These are phyloP conservation scores for Brachionus manjavacas DNA, from an alignment of 1,140 invertebrate genomes.

Conservation along the genomic window DNA sequence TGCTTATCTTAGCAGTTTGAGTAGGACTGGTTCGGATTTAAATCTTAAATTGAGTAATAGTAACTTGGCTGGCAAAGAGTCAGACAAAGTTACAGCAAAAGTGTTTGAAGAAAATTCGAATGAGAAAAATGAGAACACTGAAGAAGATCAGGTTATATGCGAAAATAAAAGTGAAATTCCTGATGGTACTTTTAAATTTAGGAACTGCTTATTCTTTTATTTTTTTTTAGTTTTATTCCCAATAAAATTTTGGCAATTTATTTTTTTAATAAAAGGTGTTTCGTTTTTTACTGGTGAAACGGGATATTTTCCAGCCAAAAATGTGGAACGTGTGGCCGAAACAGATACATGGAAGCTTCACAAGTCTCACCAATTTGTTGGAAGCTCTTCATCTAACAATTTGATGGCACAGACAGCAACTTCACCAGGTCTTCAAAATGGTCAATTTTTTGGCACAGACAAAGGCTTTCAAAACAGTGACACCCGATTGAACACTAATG, in stretches of 20 bases:
- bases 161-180: conserved; percentile 5
- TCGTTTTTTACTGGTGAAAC: conserved; percentile 35
- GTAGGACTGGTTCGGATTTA: not conserved
- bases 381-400: not conserved
- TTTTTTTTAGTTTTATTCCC: not conserved
- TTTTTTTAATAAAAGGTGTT: not conserved
- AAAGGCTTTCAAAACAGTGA: not conserved
- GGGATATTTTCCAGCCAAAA: conserved; percentile 22
- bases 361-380: conserved; percentile 6
- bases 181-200: not conserved
- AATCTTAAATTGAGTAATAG: not conserved
- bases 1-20: not conserved
- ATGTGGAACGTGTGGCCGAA: conserved; percentile 24
- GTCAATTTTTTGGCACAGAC: not conserved
- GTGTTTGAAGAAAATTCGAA: not conserved
- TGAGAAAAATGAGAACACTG: not conserved
- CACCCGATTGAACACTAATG: not conserved
- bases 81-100: not conserved
- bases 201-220: not conserved
- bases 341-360: conserved; percentile 35
- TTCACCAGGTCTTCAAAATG: not conserved
- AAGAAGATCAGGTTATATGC: not conserved
- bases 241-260: not conserved
- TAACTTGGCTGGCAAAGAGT: not conserved
- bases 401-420: not conserved